Evolutionary conservation across 92 coral and sea anemone species (phyloP).

Genomic region (Montipora capitata): DNA sequence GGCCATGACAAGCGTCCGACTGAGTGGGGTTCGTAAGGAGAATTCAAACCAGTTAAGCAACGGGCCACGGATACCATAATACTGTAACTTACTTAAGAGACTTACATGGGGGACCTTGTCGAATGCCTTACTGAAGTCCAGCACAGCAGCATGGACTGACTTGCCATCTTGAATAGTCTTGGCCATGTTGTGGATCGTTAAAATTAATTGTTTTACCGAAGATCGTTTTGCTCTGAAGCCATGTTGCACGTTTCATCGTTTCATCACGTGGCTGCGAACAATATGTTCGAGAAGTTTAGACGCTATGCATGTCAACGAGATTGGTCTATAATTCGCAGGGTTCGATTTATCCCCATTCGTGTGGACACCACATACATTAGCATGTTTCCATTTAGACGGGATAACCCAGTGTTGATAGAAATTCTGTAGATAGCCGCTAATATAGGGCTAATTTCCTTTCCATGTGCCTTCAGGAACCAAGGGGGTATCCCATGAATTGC

Average conservation of each 20-base stretch:
- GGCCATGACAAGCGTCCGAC: constrained; percentile 53
- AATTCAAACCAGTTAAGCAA: constrained; percentile 57
- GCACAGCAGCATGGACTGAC: constrained; percentile 52
- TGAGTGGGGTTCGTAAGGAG: constrained; percentile 42
- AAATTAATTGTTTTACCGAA: constrained; percentile 56
- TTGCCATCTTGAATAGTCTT: constrained; percentile 33
- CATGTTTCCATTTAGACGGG: constrained; percentile 21
- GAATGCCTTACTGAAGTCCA: constrained; percentile 53
- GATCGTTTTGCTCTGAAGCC: constrained; percentile 78
- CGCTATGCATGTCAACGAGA: constrained; percentile 69
- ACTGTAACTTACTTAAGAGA: constrained; percentile 18
- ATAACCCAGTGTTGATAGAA: constrained; percentile 58
- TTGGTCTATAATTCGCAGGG: background rate
- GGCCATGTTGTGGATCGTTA: constrained; percentile 52
- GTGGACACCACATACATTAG: constrained; percentile 63
- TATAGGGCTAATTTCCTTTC: constrained; percentile 48
- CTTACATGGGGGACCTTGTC: constrained; percentile 33
- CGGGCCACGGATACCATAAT: constrained; percentile 25
- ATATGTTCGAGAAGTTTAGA: constrained; percentile 67
- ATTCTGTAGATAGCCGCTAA: constrained; percentile 53
- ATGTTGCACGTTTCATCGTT: too few species aligned
- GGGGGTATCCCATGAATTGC: constrained; percentile 60
- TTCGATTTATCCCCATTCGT: constrained; percentile 19
- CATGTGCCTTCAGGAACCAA: constrained; percentile 76
- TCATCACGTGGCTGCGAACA: constrained; percentile 74